Conservation (phyloP, 2,797 vertebrate genomes). For the Mus caroli region DNA sequence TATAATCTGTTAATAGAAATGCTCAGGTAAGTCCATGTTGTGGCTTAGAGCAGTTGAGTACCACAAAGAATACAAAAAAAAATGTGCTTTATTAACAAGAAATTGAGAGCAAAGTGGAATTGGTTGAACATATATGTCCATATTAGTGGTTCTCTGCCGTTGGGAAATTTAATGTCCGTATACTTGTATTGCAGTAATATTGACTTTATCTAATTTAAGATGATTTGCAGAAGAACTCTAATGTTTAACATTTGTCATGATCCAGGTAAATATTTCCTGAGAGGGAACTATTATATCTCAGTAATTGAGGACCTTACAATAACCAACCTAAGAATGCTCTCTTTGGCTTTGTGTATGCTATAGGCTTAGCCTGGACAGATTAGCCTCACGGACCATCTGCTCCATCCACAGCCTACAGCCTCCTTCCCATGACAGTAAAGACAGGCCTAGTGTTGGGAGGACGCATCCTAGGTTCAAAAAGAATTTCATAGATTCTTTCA, state of each 20-base stretch:
- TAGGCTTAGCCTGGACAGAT: not conserved
- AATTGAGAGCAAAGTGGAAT: not conserved
- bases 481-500: not conserved
- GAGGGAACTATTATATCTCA: not conserved
- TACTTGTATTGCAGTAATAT: not conserved
- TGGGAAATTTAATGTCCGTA: not conserved
- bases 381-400: not conserved
- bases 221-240: not conserved
- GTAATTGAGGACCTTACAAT: not conserved
- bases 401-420: rapidly evolving
- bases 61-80: not conserved
- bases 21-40: not conserved
- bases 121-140: not conserved
- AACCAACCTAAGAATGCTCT: not conserved
- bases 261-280: not conserved
- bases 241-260: not conserved
- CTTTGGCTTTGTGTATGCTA: not conserved
- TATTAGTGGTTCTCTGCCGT: not conserved
- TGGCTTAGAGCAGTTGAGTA: not conserved
- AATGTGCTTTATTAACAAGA: not conserved
- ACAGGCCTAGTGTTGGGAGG: not conserved
- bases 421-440: not conserved
- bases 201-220: not conserved
- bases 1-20: not conserved
- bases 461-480: not conserved